A percentile compares a stretch with the other conserved stretches of the same genome.
Conservation (phyloP, 2,888 invertebrate genomes). For the Drosophila anceps region DNA sequence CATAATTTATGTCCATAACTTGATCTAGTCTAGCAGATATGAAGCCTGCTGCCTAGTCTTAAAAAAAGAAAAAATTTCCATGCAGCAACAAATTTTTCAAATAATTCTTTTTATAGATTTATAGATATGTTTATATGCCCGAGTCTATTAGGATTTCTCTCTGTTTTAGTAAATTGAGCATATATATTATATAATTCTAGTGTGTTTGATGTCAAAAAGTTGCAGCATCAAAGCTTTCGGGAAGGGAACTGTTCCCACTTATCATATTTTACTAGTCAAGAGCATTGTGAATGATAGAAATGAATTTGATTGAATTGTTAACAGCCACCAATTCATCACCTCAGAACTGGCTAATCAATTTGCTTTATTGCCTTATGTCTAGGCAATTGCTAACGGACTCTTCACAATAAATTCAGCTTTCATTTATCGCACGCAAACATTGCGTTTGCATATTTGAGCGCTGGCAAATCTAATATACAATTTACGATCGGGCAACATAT, state of each 20-base stretch:
- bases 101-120: background rate
- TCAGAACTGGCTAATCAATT: constrained; percentile 3
- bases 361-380: background rate
- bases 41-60: background rate
- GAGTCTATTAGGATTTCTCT: background rate
- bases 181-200: background rate
- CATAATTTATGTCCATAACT: background rate
- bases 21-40: background rate
- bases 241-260: background rate
- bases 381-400: background rate
- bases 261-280: background rate
- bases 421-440: no score
- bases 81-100: background rate
- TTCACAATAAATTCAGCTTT: constrained; percentile 14
- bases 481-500: constrained; percentile 64
- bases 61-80: background rate
- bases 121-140: no score
- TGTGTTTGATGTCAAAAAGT: background rate
- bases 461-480: constrained; percentile 43
- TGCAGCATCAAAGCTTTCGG: background rate
- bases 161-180: background rate
- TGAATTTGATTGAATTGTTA: constrained; percentile 1
- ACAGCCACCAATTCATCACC: background rate
- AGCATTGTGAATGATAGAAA: background rate
- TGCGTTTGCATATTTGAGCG: constrained; percentile 27